Conservation (phyloP, 2,888 invertebrate species). For the Chymomyza procnemis region DNA sequence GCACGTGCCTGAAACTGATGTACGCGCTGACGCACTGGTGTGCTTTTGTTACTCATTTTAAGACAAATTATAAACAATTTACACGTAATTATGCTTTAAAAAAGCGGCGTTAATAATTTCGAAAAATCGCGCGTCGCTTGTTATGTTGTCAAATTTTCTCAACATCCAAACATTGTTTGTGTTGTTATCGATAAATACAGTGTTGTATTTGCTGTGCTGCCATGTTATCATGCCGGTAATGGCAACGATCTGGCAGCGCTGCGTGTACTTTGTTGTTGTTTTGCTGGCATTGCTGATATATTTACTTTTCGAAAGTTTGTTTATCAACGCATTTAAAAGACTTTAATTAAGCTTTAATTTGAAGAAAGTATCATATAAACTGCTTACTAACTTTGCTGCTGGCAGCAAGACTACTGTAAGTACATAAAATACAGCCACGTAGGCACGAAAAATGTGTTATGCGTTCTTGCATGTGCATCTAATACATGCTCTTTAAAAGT, state of each 20-base stretch:
- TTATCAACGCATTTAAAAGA: not conserved
- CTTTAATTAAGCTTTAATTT: not conserved
- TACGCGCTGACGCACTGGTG: conserved; percentile 56
- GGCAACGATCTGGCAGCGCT: not conserved
- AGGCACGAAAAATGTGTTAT: conserved; percentile 19
- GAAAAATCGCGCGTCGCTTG: conserved; percentile 61
- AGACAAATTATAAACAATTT: not conserved
- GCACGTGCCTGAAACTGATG: conserved; percentile 52
- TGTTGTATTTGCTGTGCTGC: not conserved
- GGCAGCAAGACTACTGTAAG: not conserved
- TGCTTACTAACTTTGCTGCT: not conserved
- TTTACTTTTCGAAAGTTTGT: not conserved
- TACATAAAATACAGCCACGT: not conserved
- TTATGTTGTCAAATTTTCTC: conserved; percentile 52
- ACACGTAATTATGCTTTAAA: conserved; percentile 9
- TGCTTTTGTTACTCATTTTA: conserved; percentile 57
- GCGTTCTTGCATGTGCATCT: conserved; percentile 6
- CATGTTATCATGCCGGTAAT: not conserved
- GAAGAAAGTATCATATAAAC: not conserved
- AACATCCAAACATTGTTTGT: not conserved
- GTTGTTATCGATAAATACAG: conserved; percentile 36
- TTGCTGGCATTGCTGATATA: not conserved
- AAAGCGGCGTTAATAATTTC: conserved; percentile 41
- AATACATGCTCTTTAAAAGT: not conserved
- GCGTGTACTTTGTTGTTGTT: not conserved